Conservation (phyloP, 2,113 vertebrate species). For the Rhodinocichla rosea region DNA sequence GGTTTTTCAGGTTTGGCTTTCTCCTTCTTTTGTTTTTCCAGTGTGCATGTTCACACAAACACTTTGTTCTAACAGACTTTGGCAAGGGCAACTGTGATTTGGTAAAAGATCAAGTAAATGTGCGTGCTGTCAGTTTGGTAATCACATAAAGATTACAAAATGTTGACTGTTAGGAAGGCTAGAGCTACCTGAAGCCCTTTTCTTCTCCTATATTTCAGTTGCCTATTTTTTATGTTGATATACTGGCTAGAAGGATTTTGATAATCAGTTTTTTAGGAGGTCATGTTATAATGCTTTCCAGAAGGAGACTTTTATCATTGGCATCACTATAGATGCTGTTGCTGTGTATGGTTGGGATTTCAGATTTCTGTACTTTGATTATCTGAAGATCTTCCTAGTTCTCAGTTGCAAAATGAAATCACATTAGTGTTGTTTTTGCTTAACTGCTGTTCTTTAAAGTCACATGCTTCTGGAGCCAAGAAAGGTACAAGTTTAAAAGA, state of each 20-base stretch:
- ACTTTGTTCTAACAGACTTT: conserved; percentile 35
- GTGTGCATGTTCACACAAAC: conserved; percentile 11
- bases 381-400: conserved; percentile 36
- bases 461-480: not conserved
- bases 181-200: not conserved
- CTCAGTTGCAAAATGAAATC: conserved; percentile 1
- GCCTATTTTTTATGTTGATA: not conserved
- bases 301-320: conserved; percentile 20
- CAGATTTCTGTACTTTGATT: conserved; percentile 6
- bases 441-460: conserved; percentile 30
- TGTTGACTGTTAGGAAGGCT: not conserved
- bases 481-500: not conserved
- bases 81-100: conserved; percentile 8
- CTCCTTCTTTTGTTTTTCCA: not conserved
- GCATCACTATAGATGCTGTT: not conserved
- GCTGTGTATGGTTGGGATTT: not conserved
- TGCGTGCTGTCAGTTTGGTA: not conserved
- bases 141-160: not conserved
- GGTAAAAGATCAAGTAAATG: conserved; percentile 44
- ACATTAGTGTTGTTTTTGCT: conserved; percentile 25
- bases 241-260: conserved; percentile 20
- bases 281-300: not conserved
- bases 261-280: not conserved
- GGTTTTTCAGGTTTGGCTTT: conserved; percentile 90
- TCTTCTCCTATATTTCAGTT: not conserved